Conservation (phyloP, 2,113 vertebrate species). For the Pica pica region DNA sequence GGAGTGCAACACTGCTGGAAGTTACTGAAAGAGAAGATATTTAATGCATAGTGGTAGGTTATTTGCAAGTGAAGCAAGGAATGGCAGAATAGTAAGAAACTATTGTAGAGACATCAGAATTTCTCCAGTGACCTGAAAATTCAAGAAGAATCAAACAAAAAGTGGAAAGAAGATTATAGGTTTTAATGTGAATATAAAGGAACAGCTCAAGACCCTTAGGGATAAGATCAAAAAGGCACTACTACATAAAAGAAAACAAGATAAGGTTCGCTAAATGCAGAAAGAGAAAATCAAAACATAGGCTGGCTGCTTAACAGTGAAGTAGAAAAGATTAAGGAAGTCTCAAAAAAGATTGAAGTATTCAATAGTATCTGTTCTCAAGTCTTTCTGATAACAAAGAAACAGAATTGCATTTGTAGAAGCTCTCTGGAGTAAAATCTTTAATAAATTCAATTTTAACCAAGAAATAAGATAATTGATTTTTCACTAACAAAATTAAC, state of each 20-base stretch:
- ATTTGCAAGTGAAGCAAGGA: background rate
- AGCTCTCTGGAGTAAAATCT: background rate
- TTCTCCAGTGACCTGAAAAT: conserved; percentile 35
- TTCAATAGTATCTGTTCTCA: background rate
- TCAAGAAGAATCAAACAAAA: background rate
- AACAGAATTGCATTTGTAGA: background rate
- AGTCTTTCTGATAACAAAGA: background rate
- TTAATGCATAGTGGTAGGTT: background rate
- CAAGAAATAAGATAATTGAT: background rate
- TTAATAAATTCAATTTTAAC: background rate
- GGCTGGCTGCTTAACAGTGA: background rate
- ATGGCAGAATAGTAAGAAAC: background rate
- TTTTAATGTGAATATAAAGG: background rate
- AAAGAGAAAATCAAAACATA: background rate
- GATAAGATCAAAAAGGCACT: conserved; percentile 26
- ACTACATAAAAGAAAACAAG: background rate
- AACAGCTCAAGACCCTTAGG: background rate
- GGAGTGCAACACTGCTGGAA: background rate
- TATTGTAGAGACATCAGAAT: background rate
- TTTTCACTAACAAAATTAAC: background rate
- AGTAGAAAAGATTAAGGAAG: background rate
- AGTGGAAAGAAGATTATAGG: conserved; percentile 2
- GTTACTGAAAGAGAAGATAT: background rate
- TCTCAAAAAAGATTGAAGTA: background rate
- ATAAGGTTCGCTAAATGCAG: background rate